Conservation (phyloP, 2,888 invertebrate species). For the Drosophila flavopinicola region DNA sequence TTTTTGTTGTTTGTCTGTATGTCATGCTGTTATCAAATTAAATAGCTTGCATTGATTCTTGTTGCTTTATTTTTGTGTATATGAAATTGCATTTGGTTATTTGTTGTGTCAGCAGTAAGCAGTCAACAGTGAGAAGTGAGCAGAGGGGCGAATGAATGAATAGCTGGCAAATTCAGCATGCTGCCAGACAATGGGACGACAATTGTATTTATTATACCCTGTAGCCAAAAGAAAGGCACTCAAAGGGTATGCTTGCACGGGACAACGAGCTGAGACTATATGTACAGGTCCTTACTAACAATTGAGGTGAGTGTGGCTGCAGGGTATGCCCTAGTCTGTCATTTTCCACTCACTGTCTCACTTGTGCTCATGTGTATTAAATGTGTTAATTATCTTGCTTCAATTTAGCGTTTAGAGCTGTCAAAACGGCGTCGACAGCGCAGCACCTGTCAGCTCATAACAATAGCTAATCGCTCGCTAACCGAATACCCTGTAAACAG, state of each 20-base stretch:
- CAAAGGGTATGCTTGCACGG: no score
- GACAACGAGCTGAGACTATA: no score
- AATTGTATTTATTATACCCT: constrained; percentile 28
- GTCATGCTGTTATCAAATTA: constrained; percentile 59
- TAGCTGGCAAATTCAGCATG: constrained; percentile 13
- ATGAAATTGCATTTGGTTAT: constrained; percentile 63
- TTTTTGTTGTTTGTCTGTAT: no score
- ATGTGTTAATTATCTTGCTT: constrained; percentile 60
- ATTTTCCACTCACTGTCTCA: neutral
- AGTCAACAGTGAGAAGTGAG: no score
- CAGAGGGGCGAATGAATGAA: neutral
- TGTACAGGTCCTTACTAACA: no score
- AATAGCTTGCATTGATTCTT: constrained; percentile 45
- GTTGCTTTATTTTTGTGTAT: constrained; percentile 27
- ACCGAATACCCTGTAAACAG: neutral
- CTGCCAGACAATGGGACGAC: constrained; percentile 64
- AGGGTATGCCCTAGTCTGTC: constrained; percentile 1
- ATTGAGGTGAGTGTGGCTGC: no score
- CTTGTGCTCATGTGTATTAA: constrained; percentile 31
- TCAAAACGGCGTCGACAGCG: constrained; percentile 51
- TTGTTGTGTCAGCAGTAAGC: constrained; percentile 43
- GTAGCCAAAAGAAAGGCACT: no score
- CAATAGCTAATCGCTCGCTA: constrained; percentile 10
- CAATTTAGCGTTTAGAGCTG: constrained; percentile 62
- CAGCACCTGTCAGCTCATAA: constrained; percentile 49